Evolutionary conservation across 2,113 vertebrate species (phyloP), one percentile per base, ranked within the genome.

Genomic region (Percopsis transmontana): DNA sequence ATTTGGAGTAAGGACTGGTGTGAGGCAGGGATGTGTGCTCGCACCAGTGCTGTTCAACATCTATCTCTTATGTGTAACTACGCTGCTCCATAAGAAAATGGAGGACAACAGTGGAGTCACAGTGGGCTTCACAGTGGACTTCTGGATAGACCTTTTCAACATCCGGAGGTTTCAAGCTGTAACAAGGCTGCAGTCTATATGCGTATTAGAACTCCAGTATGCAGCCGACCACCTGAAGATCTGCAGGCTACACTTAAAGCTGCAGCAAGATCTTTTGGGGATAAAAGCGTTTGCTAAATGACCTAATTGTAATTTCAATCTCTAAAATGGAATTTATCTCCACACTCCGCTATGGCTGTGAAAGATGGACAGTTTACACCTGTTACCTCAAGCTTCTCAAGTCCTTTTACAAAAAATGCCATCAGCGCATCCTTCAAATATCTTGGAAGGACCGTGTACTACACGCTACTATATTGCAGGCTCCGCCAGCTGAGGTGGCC

Each of bases 11-110:
- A 6, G 39, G 1, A 40, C 19, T 23, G 50, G 62, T 19, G 38
- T 65, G 14, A 61, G 19, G 10, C 45, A 61, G 38, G 38, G 56
- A 14, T 61, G 66, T 24, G 27, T 59, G 33, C 44, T 51, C 2
- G 33, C 58, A 44, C 58, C 58, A 5, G 20, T 33, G 7, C 16
- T 70, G 23, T 66, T 65, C 33, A 56, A 66, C 52, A 55, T 66
- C 33, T 44, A 54, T 13, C 51, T 66, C 19, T 40, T 66, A 5
- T 55, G 51, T 45, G 20, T 56, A 13, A 21, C 62, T 10, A 42
- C 20, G 18, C 44, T 58, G 5, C 54, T 68, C 23, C 27, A 48
- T 33, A 58, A 59, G 56, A 45, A 51, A 4, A 54, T 42, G 18
- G 50, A 54, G n/a, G 24, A n/a, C 10, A n/a, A 16, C 15, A 58